Evolutionary conservation across 2,888 invertebrate genomes (phyloP).

Genomic region (Stenchaetothrips biformis): DNA sequence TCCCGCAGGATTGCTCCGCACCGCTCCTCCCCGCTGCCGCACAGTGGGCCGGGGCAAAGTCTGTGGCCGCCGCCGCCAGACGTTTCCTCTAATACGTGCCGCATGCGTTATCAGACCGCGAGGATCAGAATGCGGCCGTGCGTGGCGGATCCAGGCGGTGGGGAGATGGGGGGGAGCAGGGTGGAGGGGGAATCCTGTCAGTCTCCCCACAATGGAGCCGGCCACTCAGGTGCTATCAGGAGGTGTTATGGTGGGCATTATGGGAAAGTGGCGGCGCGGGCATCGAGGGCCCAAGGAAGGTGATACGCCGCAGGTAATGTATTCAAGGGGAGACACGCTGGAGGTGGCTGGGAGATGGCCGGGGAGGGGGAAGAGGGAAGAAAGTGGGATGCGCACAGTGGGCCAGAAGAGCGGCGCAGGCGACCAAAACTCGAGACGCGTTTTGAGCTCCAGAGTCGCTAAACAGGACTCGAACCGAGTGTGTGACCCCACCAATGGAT

Average conservation of each 20-base stretch:
- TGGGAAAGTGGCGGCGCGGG: neutral
- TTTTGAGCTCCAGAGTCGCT: neutral
- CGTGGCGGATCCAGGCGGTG: too few species aligned
- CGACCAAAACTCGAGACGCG: neutral
- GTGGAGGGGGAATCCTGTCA: neutral
- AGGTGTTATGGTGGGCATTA: constrained; percentile 12
- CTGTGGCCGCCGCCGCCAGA: too few species aligned
- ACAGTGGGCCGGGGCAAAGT: too few species aligned
- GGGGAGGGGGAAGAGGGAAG: neutral
- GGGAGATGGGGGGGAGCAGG: too few species aligned
- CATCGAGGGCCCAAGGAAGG: neutral
- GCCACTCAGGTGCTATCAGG: constrained; percentile 3
- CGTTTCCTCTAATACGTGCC: too few species aligned
- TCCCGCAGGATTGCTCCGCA: too few species aligned
- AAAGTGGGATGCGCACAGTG: neutral
- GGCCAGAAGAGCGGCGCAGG: neutral
- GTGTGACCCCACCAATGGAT: too few species aligned
- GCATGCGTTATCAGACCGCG: too few species aligned
- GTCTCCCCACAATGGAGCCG: neutral
- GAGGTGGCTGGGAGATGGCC: neutral
- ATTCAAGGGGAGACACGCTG: neutral
- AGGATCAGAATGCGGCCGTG: too few species aligned
- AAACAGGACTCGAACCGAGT: too few species aligned
- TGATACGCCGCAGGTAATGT: neutral
- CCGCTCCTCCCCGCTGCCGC: too few species aligned